A percentile compares a stretch with the other conserved stretches of the same genome.
phyloP scores from a whole-genome alignment of 2,797 vertebrate genomes.

The Crocidura indochinensis region DNA sequence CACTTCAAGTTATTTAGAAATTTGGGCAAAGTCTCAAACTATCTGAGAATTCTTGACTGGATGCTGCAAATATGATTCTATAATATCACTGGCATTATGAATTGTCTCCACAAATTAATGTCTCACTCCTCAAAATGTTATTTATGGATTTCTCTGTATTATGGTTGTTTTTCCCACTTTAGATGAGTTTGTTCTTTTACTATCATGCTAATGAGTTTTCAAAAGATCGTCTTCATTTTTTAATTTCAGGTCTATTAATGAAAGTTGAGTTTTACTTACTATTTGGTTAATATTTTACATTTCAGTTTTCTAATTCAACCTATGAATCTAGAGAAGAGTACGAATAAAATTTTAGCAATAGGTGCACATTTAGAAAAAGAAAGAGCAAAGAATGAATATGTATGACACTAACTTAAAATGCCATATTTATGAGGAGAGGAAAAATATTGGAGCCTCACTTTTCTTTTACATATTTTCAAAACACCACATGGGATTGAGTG shows the following conservation, averaged over 20 bases:
- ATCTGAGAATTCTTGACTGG: conserved; percentile 65
- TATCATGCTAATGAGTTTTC: conserved; percentile 66
- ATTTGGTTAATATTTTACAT: conserved; percentile 82
- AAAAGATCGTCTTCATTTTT: conserved; percentile 52
- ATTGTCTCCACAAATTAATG: conserved; percentile 59
- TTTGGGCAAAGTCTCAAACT: conserved; percentile 67
- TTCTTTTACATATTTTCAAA: conserved; percentile 86
- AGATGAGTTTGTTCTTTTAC: conserved; percentile 21
- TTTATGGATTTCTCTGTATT: conserved; percentile 63
- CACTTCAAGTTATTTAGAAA: conserved; percentile 71
- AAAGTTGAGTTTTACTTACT: conserved; percentile 69
- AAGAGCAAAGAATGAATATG: conserved; percentile 85
- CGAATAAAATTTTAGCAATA: conserved; percentile 85
- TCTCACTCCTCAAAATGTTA: conserved; percentile 58
- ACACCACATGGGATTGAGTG: conserved; percentile 84
- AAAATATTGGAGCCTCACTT: conserved; percentile 84
- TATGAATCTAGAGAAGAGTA: conserved; percentile 68
- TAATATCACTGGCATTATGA: conserved; percentile 61
- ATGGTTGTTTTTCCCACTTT: conserved; percentile 36
- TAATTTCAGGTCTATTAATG: conserved; percentile 12
- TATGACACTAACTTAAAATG: conserved; percentile 84
- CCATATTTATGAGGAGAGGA: conserved; percentile 85
- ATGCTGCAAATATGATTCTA: conserved; percentile 71
- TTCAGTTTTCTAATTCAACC: conserved; percentile 79
- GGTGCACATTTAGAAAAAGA: conserved; percentile 84